phyloP scores from a whole-genome alignment of 2,888 invertebrate species.

The Odontomyia ornata region DNA sequence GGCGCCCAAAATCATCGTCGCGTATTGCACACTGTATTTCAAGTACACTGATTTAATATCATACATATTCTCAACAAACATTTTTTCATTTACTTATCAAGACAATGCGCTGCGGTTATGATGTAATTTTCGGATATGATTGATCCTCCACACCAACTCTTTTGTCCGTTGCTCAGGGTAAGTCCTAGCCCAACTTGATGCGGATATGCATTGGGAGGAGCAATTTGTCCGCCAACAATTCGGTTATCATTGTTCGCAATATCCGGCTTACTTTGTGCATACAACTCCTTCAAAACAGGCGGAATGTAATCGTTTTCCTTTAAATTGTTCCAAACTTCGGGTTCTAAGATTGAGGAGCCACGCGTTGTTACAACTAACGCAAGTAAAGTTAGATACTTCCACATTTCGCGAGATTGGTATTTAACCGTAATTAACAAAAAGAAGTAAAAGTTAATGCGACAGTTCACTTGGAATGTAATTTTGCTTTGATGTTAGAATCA shows the following conservation, averaged over 20 bases:
- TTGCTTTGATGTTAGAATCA: conserved; percentile 1
- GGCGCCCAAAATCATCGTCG: conserved; percentile 2
- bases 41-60: too few relatives aligned
- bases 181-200: conserved; percentile 37
- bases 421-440: neutral
- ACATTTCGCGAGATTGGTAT: neutral
- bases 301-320: conserved; percentile 16
- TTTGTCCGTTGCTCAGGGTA: neutral
- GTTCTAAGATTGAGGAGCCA: neutral
- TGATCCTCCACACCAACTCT: conserved; percentile 37
- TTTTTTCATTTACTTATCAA: conserved; percentile 18
- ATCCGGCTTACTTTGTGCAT: neutral
- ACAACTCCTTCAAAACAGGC: neutral
- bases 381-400: neutral
- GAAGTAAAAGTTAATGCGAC: neutral
- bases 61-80: neutral
- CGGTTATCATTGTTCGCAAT: neutral
- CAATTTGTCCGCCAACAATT: conserved; percentile 42
- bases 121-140: conserved; percentile 23
- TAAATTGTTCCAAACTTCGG: conserved; percentile 5
- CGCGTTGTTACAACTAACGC: neutral
- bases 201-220: conserved; percentile 16
- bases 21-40: neutral
- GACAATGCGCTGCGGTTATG: conserved; percentile 33
- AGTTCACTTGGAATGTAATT: neutral